Base-by-base conservation (phyloP, 53 echinoderm and acorn worm species). In the Patiria pectinifera region DNA sequence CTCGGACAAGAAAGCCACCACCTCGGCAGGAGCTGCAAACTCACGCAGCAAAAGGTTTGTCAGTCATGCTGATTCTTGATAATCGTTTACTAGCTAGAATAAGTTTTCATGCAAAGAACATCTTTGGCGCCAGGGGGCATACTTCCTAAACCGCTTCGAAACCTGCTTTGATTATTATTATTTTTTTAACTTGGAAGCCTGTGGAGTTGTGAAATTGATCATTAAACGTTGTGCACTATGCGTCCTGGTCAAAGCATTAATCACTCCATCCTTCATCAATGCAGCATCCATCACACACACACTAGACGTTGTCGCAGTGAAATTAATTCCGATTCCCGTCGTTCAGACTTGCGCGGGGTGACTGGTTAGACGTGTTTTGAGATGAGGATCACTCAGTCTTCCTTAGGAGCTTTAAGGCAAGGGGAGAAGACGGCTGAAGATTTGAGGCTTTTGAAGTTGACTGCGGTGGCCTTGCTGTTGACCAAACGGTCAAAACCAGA, bases 21-120 rank as follows among this genome's bases (percentile, higher is more conserved):
- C 91, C 44, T 87, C 93, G 49, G 81, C 86, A 62, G 85, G 84
- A 75, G 87, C 93, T 63, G 89, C 85, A 45, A 91, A 83, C 59
- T 83, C 94, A 85, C 89, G 93, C 80, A 86, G 97, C 93, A 94
- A 95, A 97, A 97, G 97, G 97, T 97, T 97, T 97, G 97, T 97
- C 82, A 82, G 61, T 92, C 94, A 92, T 86, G 85, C 80, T 43
- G 66, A 63, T 84, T 84, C 66, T 91, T 91, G 91, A 79, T 82
- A 53, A 82, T 93, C 84, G 10, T 44, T 84, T 93, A 83, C 84
- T 63, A 93, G 93, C 93, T 87, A 87, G 82, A 87, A 72, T 84
- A 84, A 47, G 77, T 78, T 22, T 24, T 75, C 69, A 83, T 62
- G 60, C 83, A 83, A 83, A 83, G 85, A 85, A 44, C 63, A 45